Evolutionary conservation across 2,888 invertebrate species (phyloP).

Genomic region (Rhagium mordax): DNA sequence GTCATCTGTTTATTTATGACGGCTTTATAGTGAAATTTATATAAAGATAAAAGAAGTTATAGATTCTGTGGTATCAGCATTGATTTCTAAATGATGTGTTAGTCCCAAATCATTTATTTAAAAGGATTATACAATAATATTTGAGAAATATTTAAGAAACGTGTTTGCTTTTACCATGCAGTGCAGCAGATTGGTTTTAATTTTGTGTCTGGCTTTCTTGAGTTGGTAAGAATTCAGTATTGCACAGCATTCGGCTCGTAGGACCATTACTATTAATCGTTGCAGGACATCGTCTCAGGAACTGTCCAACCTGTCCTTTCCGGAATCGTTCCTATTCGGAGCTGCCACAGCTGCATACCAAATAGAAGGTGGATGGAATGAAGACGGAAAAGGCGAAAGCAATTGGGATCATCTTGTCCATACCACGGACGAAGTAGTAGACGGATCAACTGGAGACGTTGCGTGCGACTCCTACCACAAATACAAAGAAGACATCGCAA

Average conservation of each 20-base stretch:
- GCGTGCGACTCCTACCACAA: constrained; percentile 80
- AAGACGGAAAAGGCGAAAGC: constrained; percentile 74
- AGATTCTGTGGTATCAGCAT: no score
- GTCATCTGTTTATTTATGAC: no score
- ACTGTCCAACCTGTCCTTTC: constrained; percentile 57
- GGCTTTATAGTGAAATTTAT: no score
- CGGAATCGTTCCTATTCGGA: constrained; percentile 45
- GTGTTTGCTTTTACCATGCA: not conserved
- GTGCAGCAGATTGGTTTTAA: not conserved
- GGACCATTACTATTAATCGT: no score
- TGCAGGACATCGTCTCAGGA: constrained; percentile 5
- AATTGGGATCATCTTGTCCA: constrained; percentile 81
- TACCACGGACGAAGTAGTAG: constrained; percentile 65
- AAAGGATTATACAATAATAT: no score
- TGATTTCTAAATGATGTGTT: no score
- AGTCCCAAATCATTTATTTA: no score
- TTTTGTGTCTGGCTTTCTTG: not conserved
- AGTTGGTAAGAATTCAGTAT: not conserved
- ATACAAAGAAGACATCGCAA: constrained; percentile 74
- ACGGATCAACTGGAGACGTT: constrained; percentile 73
- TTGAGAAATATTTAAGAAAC: no score
- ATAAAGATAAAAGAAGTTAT: no score
- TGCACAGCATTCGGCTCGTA: no score
- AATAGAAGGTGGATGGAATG: constrained; percentile 57
- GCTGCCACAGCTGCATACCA: constrained; percentile 49